phyloP scores from a whole-genome alignment of 2,888 invertebrate species.

The Brachypalpus laphriformis region DNA sequence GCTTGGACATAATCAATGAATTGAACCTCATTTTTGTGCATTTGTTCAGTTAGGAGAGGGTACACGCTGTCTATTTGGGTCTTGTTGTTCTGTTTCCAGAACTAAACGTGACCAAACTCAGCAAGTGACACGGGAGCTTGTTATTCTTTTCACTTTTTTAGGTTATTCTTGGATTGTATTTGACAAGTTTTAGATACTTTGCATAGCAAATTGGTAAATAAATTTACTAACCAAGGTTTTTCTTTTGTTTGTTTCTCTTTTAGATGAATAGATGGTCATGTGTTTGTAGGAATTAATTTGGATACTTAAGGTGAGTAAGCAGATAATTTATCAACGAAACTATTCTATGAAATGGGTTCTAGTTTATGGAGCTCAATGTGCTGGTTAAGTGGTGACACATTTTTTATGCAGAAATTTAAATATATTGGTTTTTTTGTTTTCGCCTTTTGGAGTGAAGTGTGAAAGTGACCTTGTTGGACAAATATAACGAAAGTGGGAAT shows the following conservation, averaged over 20 bases:
- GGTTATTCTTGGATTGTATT: slow-evolving; percentile 1
- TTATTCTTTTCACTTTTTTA: slow-evolving; percentile 55
- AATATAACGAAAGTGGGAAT: not conserved
- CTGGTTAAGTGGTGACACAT: not conserved
- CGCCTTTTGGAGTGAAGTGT: not conserved
- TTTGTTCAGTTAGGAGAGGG: slow-evolving; percentile 21
- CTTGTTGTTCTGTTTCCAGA: not conserved
- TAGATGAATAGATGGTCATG: slow-evolving; percentile 51
- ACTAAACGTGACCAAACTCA: slow-evolving; percentile 52
- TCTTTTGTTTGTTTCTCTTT: slow-evolving; percentile 26
- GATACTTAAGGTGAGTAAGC: slow-evolving; percentile 54
- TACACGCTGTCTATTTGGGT: not conserved
- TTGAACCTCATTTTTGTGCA: slow-evolving; percentile 54
- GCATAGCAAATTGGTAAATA: slow-evolving; percentile 40
- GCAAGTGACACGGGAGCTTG: slow-evolving; percentile 12
- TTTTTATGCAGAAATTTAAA: not conserved
- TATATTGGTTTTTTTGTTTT: not conserved
- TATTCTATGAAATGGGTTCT: not conserved
- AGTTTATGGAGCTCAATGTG: not conserved
- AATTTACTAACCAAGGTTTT: slow-evolving; percentile 19
- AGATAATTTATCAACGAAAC: slow-evolving; percentile 20
- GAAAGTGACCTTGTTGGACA: not conserved
- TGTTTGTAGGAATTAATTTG: slow-evolving; percentile 42
- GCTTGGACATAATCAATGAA: slow-evolving; percentile 61
- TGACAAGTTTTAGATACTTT: slow-evolving; percentile 21